These are phyloP conservation scores for Germaria angustata DNA, from an alignment of 2,888 invertebrate species.

Conservation along the genomic window DNA sequence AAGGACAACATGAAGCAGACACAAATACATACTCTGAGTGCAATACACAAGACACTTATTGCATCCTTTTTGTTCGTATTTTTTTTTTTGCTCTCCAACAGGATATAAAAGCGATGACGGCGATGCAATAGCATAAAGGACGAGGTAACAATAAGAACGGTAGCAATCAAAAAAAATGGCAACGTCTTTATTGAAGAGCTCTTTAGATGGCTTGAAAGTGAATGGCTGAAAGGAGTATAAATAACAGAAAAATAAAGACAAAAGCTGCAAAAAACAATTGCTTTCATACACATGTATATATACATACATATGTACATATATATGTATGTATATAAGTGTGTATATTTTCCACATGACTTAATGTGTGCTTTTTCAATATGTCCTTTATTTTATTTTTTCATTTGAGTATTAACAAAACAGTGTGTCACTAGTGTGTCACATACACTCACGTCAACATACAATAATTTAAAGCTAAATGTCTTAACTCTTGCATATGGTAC, in stretches of 20 bases:
- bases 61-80: constrained; percentile 49
- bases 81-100: constrained; percentile 4
- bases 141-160: constrained; percentile 31
- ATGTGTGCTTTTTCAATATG: constrained; percentile 15
- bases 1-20: constrained; percentile 42
- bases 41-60: constrained; percentile 59
- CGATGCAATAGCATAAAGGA: constrained; percentile 25
- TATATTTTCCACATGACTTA: constrained; percentile 40
- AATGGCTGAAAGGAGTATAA: constrained; percentile 53
- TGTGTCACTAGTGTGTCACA: constrained; percentile 65
- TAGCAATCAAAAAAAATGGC: constrained; percentile 27
- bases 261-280: neutral
- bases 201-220: constrained; percentile 59
- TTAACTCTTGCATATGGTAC: neutral
- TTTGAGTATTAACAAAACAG: constrained; percentile 54
- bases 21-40: constrained; percentile 41
- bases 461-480: constrained; percentile 1
- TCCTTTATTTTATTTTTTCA: neutral
- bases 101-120: constrained; percentile 42
- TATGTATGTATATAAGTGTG: neutral
- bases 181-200: constrained; percentile 62
- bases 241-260: constrained; percentile 34
- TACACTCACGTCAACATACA: constrained; percentile 2
- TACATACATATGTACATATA: neutral
- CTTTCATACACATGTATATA: neutral